These are phyloP conservation scores for Clinocottus analis DNA, from an alignment of 2,113 vertebrate genomes.

Conservation along the genomic window DNA sequence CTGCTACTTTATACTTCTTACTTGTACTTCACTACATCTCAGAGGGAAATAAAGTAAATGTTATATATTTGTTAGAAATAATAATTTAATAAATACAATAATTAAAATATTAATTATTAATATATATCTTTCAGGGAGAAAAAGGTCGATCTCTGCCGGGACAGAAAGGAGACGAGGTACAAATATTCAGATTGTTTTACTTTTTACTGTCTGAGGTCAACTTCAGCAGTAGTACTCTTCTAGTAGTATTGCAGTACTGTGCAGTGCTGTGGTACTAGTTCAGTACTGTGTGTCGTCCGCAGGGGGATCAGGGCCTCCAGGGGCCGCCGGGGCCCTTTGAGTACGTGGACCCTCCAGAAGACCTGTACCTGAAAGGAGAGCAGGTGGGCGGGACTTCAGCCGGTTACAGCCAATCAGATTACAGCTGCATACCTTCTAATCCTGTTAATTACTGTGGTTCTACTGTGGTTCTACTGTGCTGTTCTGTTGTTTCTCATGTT, in stretches of 20 bases:
- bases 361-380: slow-evolving; percentile 77
- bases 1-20: neutral
- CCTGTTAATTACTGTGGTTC: neutral
- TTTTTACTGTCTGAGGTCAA: neutral
- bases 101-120: too few species aligned
- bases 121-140: slow-evolving; percentile 80
- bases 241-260: neutral
- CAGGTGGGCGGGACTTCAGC: slow-evolving; percentile 61
- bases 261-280: neutral
- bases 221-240: neutral
- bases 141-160: slow-evolving; percentile 75
- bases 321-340: slow-evolving; percentile 80
- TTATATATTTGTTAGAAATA: neutral
- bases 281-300: slow-evolving; percentile 30
- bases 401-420: slow-evolving; percentile 8
- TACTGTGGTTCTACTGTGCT: neutral
- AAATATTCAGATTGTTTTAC: neutral
- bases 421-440: neutral
- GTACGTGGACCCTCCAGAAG: slow-evolving; percentile 76
- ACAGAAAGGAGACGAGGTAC: slow-evolving; percentile 80
- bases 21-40: neutral
- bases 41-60: neutral
- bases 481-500: neutral
- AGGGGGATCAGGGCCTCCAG: slow-evolving; percentile 75
- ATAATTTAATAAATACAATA: too few species aligned